These are phyloP conservation scores for Pogonomyrmex barbatus DNA, from an alignment of 1,140 invertebrate genomes.

Conservation along the genomic window DNA sequence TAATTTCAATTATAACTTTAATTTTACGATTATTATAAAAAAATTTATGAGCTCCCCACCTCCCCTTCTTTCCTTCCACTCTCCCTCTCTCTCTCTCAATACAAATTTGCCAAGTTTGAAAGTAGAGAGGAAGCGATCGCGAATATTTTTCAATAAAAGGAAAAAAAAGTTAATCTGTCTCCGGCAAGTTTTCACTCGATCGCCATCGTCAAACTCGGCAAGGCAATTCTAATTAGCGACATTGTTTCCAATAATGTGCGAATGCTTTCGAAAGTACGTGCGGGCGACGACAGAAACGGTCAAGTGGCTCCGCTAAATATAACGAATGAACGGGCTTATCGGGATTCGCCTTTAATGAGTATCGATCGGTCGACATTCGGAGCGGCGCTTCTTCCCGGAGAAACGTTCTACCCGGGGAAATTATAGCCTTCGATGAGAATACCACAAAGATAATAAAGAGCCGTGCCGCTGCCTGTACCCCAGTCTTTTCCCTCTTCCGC, in stretches of 20 bases:
- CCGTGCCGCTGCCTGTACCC: neutral
- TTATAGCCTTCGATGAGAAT: slow-evolving; percentile 41
- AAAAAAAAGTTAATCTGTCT: slow-evolving; percentile 5
- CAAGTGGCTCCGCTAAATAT: slow-evolving; percentile 57
- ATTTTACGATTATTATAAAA: neutral
- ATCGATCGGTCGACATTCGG: slow-evolving; percentile 51
- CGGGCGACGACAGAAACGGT: slow-evolving; percentile 9
- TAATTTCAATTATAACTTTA: neutral
- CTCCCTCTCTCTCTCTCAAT: neutral
- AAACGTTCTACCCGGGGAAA: slow-evolving; percentile 24
- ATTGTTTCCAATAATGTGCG: slow-evolving; percentile 25
- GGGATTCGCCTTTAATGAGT: slow-evolving; percentile 58
- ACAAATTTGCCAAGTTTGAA: neutral
- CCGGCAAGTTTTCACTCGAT: neutral
- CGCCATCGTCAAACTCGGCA: neutral
- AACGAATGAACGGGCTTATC: slow-evolving; percentile 58
- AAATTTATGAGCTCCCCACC: neutral
- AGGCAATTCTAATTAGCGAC: slow-evolving; percentile 39
- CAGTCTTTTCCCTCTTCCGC: neutral
- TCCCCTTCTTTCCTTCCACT: neutral
- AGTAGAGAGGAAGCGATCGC: neutral
- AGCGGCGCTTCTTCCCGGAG: neutral
- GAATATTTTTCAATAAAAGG: slow-evolving; percentile 3
- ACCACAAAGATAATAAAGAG: slow-evolving; percentile 57
- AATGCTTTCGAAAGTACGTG: slow-evolving; percentile 29